These are phyloP conservation scores for Origma solitaria DNA, from an alignment of 2,113 vertebrate genomes.

Conservation along the genomic window DNA sequence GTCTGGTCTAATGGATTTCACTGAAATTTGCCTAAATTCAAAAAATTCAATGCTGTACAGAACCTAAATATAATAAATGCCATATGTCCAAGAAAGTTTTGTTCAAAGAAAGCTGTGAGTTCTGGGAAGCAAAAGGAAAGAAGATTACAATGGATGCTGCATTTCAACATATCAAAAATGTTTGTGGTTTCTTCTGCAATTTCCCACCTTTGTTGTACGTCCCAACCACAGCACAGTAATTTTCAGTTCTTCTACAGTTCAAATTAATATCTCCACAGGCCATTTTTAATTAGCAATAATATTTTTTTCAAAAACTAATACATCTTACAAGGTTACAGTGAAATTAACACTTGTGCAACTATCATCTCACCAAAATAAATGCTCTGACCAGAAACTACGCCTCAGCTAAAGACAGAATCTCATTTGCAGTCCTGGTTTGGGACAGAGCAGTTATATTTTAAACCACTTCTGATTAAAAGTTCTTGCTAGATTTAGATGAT, in stretches of 20 bases:
- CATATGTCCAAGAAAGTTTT: neutral
- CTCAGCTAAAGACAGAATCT: neutral
- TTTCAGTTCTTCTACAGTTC: neutral
- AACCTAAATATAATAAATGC: neutral
- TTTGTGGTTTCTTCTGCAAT: neutral
- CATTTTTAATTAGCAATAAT: neutral
- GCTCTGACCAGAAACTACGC: neutral
- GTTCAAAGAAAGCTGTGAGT: neutral
- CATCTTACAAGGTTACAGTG: neutral
- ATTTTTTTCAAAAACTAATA: neutral
- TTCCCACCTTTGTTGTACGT: neutral
- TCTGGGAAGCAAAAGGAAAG: neutral
- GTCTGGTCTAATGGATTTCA: neutral
- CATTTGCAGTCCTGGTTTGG: neutral
- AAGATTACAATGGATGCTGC: neutral
- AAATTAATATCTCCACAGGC: neutral
- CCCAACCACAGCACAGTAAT: neutral
- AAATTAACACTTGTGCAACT: neutral
- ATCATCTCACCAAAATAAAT: neutral
- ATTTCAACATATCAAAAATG: neutral
- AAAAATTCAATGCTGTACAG: neutral
- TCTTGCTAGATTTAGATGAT: neutral
- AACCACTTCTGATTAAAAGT: constrained; percentile 7
- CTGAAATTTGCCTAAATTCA: neutral
- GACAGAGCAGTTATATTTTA: constrained; percentile 8